Evolutionary conservation across 2,888 invertebrate genomes (phyloP).

Genomic region (Chalcis sispes): DNA sequence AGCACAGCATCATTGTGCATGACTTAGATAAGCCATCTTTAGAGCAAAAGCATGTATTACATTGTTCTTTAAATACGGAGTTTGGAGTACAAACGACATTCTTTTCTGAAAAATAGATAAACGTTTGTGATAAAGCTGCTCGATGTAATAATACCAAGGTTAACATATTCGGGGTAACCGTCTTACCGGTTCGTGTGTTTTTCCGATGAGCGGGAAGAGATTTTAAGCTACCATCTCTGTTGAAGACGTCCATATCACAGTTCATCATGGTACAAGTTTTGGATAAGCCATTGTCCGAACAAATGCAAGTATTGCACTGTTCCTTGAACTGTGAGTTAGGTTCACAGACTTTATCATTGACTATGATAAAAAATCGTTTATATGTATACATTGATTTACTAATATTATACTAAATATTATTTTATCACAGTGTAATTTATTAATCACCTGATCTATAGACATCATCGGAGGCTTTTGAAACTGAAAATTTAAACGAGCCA

Average conservation of each 20-base stretch:
- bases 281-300: conserved; percentile 76
- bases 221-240: conserved; percentile 9
- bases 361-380: background rate
- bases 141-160: too few species aligned
- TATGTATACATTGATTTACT: background rate
- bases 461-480: background rate
- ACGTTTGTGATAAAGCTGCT: background rate
- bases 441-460: background rate
- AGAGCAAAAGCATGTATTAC: conserved; percentile 79
- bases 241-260: conserved; percentile 45
- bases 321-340: conserved; percentile 73
- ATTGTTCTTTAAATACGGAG: conserved; percentile 72
- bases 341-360: conserved; percentile 23
- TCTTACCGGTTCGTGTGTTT: background rate
- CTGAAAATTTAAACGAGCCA: conserved; percentile 17
- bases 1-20: background rate
- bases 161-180: too few species aligned
- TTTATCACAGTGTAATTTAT: background rate
- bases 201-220: background rate
- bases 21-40: conserved; percentile 64
- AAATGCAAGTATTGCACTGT: conserved; percentile 78
- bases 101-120: background rate
- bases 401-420: background rate
- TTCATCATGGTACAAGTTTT: conserved; percentile 76
- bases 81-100: conserved; percentile 6